Conservation (phyloP, 2,113 vertebrate genomes). For the Scopus umbretta region DNA sequence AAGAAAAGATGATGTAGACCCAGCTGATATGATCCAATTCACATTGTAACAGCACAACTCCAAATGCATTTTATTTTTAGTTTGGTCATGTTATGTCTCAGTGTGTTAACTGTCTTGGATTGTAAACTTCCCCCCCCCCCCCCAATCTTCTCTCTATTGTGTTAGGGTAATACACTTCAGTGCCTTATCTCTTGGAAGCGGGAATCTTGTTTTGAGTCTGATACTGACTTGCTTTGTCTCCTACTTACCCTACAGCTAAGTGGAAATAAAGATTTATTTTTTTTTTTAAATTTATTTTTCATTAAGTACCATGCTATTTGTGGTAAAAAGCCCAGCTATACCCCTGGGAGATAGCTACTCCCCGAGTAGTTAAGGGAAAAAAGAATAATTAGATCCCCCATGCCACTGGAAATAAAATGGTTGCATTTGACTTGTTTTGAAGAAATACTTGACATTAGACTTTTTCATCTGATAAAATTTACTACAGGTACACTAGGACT, state of each 20-base stretch:
- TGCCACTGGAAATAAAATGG: background rate
- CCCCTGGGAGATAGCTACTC: background rate
- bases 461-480: background rate
- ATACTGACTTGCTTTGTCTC: background rate
- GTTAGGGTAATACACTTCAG: background rate
- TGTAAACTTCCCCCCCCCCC: background rate
- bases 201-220: background rate
- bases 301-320: background rate
- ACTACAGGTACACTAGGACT: background rate
- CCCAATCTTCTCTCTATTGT: background rate
- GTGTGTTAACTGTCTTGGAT: background rate
- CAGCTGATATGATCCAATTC: background rate
- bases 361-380: background rate
- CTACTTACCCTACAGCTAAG: background rate
- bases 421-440: background rate
- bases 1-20: background rate
- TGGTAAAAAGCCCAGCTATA: background rate
- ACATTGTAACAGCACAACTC: background rate
- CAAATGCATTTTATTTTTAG: background rate
- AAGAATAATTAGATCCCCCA: background rate
- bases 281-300: background rate
- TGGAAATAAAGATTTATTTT: background rate
- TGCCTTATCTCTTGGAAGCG: background rate
- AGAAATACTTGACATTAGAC: background rate
- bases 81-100: background rate